phyloP scores from a whole-genome alignment of 2,113 vertebrate species.

The Aphelocoma coerulescens region DNA sequence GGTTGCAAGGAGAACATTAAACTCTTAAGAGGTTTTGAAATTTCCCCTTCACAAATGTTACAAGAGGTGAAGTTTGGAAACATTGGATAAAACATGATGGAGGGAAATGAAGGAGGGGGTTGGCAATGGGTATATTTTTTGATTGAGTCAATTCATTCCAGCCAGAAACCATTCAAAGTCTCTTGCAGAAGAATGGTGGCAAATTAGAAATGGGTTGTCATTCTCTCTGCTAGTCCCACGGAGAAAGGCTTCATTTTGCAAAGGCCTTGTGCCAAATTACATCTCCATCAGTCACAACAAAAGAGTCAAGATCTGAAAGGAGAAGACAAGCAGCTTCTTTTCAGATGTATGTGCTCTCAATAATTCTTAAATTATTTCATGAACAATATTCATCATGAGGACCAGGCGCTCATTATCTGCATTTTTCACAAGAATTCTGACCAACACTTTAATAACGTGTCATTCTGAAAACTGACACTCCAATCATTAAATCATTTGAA shows the following conservation, averaged over 20 bases:
- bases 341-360: background rate
- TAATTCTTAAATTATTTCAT: background rate
- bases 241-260: background rate
- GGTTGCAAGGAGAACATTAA: background rate
- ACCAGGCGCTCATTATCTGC: background rate
- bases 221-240: background rate
- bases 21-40: background rate
- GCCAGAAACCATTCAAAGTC: background rate
- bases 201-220: background rate
- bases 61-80: background rate
- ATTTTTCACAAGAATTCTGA: constrained; percentile 4
- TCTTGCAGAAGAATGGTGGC: background rate
- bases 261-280: background rate
- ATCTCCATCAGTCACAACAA: background rate
- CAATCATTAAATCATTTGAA: background rate
- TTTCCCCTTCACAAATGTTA: background rate
- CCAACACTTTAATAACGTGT: background rate
- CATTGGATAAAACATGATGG: background rate
- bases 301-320: background rate
- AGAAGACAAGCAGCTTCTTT: background rate
- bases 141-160: background rate
- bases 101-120: background rate
- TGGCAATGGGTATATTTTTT: background rate
- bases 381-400: background rate
- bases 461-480: background rate